Evolutionary conservation across 2,113 vertebrate species (phyloP).

Genomic region (Halcyon senegalensis): DNA sequence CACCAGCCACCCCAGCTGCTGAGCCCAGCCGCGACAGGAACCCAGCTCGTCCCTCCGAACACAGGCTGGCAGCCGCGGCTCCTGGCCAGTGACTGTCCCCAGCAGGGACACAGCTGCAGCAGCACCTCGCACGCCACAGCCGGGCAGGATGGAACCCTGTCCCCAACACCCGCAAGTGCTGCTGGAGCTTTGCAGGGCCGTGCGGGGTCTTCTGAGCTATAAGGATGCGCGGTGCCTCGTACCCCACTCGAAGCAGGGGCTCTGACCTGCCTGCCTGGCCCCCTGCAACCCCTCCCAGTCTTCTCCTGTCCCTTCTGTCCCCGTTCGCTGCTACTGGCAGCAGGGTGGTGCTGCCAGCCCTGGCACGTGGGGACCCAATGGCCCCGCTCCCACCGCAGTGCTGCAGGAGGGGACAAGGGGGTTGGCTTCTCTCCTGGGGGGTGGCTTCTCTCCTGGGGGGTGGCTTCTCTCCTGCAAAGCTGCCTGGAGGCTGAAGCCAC

Average conservation of each 20-base stretch:
- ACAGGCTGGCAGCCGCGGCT: fast-evolving
- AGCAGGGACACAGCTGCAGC: neutral
- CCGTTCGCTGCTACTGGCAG: neutral
- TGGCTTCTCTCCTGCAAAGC: neutral
- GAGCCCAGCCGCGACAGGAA: fast-evolving
- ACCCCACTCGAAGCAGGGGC: neutral
- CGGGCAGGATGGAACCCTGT: fast-evolving
- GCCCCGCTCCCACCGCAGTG: fast-evolving
- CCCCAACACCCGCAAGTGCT: neutral
- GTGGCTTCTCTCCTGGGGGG: neutral
- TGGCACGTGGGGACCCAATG: fast-evolving
- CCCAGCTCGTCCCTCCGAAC: neutral
- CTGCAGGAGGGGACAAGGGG: neutral
- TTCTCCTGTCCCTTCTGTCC: neutral
- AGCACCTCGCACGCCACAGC: fast-evolving
- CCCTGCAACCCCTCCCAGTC: fast-evolving
- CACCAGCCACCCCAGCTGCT: neutral
- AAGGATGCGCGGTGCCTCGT: fast-evolving
- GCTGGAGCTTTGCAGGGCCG: neutral
- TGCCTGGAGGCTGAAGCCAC: neutral
- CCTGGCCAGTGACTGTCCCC: neutral
- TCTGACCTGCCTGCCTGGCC: neutral
- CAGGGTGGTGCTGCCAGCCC: neutral
- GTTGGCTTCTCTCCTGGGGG: too few relatives aligned
- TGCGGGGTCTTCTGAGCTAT: fast-evolving